Evolutionary conservation across 2,888 invertebrate genomes (phyloP).

Genomic region (Heterodera filipjevi): DNA sequence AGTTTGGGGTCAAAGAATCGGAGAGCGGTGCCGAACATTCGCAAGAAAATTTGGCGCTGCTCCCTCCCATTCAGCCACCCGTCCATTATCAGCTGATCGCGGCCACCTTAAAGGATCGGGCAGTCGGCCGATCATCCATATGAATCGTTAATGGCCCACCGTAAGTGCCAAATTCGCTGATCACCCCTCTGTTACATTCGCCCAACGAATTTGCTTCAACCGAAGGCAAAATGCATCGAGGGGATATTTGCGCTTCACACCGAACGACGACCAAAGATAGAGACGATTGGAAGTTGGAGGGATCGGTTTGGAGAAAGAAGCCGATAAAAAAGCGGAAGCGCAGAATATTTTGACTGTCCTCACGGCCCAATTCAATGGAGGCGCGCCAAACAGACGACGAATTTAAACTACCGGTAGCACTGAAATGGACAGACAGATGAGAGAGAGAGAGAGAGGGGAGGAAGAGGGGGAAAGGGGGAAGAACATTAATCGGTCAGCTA

Average conservation of each 20-base stretch:
- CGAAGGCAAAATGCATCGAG: constrained; percentile 41
- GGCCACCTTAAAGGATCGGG: constrained; percentile 47
- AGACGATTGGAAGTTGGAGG: constrained; percentile 26
- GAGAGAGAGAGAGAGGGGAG: no score
- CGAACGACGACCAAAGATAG: constrained; percentile 36
- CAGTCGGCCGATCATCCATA: no score
- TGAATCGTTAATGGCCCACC: constrained; percentile 27
- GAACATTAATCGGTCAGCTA: no score
- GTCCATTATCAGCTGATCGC: constrained; percentile 44
- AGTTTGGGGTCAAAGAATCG: constrained; percentile 57
- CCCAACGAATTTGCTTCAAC: constrained; percentile 37
- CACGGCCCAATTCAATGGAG: constrained; percentile 43
- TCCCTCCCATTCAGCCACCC: constrained; percentile 58
- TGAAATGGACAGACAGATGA: background rate
- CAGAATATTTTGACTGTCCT: constrained; percentile 38
- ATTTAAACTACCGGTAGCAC: background rate
- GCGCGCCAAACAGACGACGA: constrained; percentile 48
- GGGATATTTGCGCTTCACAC: constrained; percentile 41
- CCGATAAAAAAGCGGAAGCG: constrained; percentile 60
- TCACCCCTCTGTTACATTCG: constrained; percentile 41
- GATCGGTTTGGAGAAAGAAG: constrained; percentile 46
- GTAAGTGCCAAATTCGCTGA: constrained; percentile 43
- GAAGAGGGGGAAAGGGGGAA: no score
- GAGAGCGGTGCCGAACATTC: constrained; percentile 59
- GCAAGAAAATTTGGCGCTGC: constrained; percentile 51